Evolutionary conservation across 2,888 invertebrate genomes (phyloP).

Genomic region (Temnothorax rugatulus): DNA sequence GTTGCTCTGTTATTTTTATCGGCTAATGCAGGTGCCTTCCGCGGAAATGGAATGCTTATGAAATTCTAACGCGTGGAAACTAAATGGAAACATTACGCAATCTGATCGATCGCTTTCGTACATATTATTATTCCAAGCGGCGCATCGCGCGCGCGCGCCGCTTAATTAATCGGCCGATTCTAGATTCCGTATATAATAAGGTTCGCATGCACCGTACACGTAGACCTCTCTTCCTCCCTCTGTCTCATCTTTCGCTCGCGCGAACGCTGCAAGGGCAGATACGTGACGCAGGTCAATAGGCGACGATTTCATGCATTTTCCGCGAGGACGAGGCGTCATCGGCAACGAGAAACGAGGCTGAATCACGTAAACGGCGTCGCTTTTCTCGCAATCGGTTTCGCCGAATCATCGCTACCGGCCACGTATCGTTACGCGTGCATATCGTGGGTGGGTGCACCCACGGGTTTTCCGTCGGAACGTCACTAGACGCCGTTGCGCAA

Average conservation of each 20-base stretch:
- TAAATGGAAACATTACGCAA: slow-evolving; percentile 62
- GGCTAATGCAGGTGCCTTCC: background rate
- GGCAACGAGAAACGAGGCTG: slow-evolving; percentile 7
- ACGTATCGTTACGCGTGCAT: slow-evolving; percentile 3
- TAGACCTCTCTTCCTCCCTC: too few species aligned
- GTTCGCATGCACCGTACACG: background rate
- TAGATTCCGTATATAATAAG: slow-evolving; percentile 9
- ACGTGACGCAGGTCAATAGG: background rate
- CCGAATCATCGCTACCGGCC: slow-evolving; percentile 22
- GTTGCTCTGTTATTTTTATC: slow-evolving; percentile 1
- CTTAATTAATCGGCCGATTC: slow-evolving; percentile 5
- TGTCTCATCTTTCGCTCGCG: background rate
- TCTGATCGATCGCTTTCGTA: slow-evolving; percentile 15
- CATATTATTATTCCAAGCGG: background rate
- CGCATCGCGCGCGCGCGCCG: too few species aligned
- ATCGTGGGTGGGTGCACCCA: slow-evolving; percentile 45
- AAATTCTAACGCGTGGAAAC: background rate
- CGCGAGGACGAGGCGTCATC: slow-evolving; percentile 8
- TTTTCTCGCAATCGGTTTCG: slow-evolving; percentile 3
- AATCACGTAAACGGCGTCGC: slow-evolving; percentile 16
- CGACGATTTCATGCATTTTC: slow-evolving; percentile 2
- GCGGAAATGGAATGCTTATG: slow-evolving; percentile 6
- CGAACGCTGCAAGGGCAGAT: background rate
- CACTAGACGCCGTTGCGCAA: background rate
- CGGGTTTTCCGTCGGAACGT: slow-evolving; percentile 37